These are phyloP conservation scores for Misgurnus mizolepis DNA, from an alignment of 2,113 vertebrate species.

Conservation along the genomic window DNA sequence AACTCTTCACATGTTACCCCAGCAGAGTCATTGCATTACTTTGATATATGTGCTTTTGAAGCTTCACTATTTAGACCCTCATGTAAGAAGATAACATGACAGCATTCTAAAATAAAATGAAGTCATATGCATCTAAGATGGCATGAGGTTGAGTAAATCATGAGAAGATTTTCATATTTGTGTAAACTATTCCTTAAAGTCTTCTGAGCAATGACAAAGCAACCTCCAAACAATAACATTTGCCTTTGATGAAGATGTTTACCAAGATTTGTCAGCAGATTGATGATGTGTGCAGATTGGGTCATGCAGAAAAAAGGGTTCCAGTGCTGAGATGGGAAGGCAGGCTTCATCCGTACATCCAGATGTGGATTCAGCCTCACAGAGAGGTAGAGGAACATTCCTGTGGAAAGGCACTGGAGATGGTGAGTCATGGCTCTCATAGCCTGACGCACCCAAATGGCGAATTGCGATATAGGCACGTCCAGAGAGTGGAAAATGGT, in stretches of 20 bases:
- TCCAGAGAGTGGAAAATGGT: constrained; percentile 41
- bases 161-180: too few species aligned
- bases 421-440: constrained; percentile 56
- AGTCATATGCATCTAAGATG: too few species aligned
- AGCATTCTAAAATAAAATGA: too few species aligned
- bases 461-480: constrained; percentile 44
- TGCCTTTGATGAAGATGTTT: background rate
- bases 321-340: constrained; percentile 32
- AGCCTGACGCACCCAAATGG: constrained; percentile 51
- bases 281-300: constrained; percentile 11
- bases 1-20: too few species aligned
- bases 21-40: too few species aligned
- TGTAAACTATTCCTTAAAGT: background rate
- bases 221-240: background rate
- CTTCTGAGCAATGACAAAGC: background rate
- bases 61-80: too few species aligned
- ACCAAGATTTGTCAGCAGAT: constrained; percentile 10
- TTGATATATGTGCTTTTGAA: too few species aligned
- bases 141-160: too few species aligned
- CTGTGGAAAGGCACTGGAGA: constrained; percentile 56
- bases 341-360: constrained; percentile 46
- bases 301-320: constrained; percentile 30
- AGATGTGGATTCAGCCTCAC: constrained; percentile 60
- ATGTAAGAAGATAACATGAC: too few species aligned
- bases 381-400: constrained; percentile 58